A percentile compares a stretch with the other conserved stretches of the same genome.
Evolutionary conservation across 2,888 invertebrate species (phyloP).

Genomic region (Mesoligia furuncula): DNA sequence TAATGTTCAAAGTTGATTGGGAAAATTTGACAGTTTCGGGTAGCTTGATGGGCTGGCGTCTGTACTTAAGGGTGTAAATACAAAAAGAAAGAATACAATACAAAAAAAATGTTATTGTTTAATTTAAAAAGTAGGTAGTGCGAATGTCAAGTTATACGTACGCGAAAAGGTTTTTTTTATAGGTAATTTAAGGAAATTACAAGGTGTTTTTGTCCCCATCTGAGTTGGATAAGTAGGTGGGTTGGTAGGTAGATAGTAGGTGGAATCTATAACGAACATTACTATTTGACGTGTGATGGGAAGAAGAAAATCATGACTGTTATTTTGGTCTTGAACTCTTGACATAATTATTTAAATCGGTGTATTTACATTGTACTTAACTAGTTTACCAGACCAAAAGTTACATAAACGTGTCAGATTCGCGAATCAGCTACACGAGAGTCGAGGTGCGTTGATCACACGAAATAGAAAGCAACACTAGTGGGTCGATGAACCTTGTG

Average conservation of each 20-base stretch:
- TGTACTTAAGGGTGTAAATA: no score
- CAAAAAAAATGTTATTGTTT: no score
- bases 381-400: conserved; percentile 33
- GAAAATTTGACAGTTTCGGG: no score
- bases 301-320: neutral
- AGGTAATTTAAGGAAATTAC: neutral
- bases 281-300: neutral
- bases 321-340: conserved; percentile 35
- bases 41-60: no score
- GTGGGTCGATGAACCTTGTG: conserved; percentile 75
- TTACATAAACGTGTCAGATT: conserved; percentile 54
- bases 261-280: neutral
- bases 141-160: neutral
- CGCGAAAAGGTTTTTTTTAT: neutral
- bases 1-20: no score
- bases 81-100: no score
- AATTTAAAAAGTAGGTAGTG: neutral
- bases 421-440: conserved; percentile 50
- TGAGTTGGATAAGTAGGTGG: neutral
- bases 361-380: conserved; percentile 15
- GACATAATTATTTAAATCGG: conserved; percentile 9
- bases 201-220: neutral
- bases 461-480: conserved; percentile 83
- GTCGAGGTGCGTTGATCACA: conserved; percentile 64
- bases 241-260: neutral